Percentiles rank a stretch among this genome's conserved stretches.
Evolutionary conservation across 2,888 invertebrate genomes (phyloP).

Genomic region (Gordius sp.): DNA sequence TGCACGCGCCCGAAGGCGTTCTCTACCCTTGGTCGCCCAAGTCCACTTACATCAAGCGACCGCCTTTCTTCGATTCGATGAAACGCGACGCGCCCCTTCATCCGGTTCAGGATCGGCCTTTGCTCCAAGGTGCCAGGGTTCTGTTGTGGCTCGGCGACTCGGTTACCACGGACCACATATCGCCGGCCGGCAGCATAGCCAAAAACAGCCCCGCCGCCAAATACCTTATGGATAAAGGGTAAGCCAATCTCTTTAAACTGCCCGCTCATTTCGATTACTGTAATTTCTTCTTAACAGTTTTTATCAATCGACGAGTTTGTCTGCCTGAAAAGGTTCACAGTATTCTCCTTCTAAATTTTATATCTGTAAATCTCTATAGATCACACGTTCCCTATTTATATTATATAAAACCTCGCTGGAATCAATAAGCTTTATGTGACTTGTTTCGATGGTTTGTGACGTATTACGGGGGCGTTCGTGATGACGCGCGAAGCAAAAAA

Average conservation of each 20-base stretch:
- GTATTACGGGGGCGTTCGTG: too few relatives aligned
- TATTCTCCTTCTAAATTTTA: too few relatives aligned
- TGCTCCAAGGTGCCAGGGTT: conserved; percentile 39
- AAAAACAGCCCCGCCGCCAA: conserved; percentile 69
- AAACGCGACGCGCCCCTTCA: too few relatives aligned
- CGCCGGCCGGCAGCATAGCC: conserved; percentile 86
- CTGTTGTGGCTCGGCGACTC: conserved; percentile 70
- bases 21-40: conserved; percentile 65
- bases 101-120: too few relatives aligned
- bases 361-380: not conserved
- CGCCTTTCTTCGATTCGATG: too few relatives aligned
- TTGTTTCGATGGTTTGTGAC: too few relatives aligned
- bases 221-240: conserved; percentile 46
- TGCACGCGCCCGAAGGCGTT: conserved; percentile 49
- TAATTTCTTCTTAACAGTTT: too few relatives aligned
- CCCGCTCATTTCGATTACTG: not conserved
- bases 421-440: too few relatives aligned
- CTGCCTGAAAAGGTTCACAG: too few relatives aligned
- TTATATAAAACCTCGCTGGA: too few relatives aligned
- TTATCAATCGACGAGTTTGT: too few relatives aligned
- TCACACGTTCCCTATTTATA: not conserved
- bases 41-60: conserved; percentile 81
- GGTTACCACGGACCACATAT: conserved; percentile 93
- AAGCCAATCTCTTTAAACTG: conserved; percentile 23
- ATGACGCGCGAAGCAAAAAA: too few relatives aligned